A percentile compares a stretch with the other conserved stretches of the same genome.
Conservation (phyloP, 2,797 vertebrate genomes). For the Premnoplex brunnescens region DNA sequence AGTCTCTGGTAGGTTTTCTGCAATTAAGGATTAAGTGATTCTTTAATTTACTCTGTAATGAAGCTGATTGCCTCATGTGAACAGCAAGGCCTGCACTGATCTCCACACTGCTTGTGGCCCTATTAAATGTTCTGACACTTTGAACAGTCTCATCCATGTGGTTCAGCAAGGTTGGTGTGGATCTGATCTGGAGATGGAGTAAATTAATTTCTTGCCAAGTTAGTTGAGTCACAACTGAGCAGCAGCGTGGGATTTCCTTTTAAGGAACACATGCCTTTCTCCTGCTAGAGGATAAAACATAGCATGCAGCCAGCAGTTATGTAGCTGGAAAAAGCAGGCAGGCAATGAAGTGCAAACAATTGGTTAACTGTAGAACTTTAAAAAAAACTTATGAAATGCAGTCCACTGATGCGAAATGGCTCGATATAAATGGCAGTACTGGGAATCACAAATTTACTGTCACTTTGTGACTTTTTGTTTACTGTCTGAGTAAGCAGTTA, state of each 20-base stretch:
- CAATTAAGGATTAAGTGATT: background rate
- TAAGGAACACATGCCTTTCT: background rate
- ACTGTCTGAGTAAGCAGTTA: background rate
- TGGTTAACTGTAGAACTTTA: background rate
- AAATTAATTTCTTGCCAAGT: background rate
- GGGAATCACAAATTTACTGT: background rate
- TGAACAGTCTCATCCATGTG: background rate
- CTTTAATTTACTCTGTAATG: background rate
- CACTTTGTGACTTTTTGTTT: background rate
- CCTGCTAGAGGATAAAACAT: background rate
- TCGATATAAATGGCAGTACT: background rate
- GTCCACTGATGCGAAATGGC: background rate
- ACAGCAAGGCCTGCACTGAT: background rate
- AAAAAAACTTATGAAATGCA: background rate
- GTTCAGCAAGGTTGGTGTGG: background rate
- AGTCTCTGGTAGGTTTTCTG: background rate
- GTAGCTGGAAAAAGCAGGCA: background rate
- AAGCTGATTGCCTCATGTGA: background rate
- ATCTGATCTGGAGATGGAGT: background rate
- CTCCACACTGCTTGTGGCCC: background rate
- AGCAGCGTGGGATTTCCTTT: conserved; percentile 15
- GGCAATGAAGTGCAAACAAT: background rate
- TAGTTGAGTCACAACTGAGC: conserved; percentile 6
- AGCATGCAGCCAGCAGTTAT: background rate
- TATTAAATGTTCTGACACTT: background rate